Conservation (phyloP, 2,888 invertebrate species). For the Erannis defoliaria region DNA sequence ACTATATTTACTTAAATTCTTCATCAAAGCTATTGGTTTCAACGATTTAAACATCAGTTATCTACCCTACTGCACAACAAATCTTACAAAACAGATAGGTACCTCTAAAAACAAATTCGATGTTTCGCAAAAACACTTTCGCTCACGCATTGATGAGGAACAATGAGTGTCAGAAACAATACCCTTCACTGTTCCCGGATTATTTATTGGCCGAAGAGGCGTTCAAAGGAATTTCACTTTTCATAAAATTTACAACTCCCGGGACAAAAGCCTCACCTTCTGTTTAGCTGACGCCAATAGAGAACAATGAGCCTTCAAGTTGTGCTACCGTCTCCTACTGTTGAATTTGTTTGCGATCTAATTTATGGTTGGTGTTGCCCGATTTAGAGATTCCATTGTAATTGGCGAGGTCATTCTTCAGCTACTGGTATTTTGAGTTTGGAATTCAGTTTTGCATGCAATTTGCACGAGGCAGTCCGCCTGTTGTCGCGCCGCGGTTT, state of each 20-base stretch:
- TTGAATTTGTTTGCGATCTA: conserved; percentile 82
- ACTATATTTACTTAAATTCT: too few relatives aligned
- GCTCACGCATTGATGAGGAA: conserved; percentile 79
- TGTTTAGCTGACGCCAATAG: conserved; percentile 83
- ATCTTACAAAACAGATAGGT: conserved; percentile 74
- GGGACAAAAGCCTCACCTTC: conserved; percentile 84
- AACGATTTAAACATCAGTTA: too few relatives aligned
- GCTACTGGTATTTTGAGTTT: conserved; percentile 59
- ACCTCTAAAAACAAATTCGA: conserved; percentile 62
- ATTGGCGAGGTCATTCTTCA: conserved; percentile 73
- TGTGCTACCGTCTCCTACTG: conserved; percentile 85
- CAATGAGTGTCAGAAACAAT: conserved; percentile 84
- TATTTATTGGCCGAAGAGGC: conserved; percentile 82
- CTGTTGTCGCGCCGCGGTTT: conserved; percentile 43
- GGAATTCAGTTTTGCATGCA: conserved; percentile 69
- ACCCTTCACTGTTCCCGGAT: conserved; percentile 78
- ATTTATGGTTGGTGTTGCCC: conserved; percentile 76
- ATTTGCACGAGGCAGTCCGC: conserved; percentile 58
- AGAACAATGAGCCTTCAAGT: conserved; percentile 81
- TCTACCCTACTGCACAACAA: too few relatives aligned
- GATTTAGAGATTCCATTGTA: conserved; percentile 82
- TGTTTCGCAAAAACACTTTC: conserved; percentile 78
- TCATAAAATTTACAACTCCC: conserved; percentile 85
- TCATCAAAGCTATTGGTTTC: too few relatives aligned
- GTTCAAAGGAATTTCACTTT: conserved; percentile 87